Percentiles rank a stretch among this genome's conserved stretches.
phyloP scores from a whole-genome alignment of 2,888 invertebrate species.

The Drosophila glabriapex region DNA sequence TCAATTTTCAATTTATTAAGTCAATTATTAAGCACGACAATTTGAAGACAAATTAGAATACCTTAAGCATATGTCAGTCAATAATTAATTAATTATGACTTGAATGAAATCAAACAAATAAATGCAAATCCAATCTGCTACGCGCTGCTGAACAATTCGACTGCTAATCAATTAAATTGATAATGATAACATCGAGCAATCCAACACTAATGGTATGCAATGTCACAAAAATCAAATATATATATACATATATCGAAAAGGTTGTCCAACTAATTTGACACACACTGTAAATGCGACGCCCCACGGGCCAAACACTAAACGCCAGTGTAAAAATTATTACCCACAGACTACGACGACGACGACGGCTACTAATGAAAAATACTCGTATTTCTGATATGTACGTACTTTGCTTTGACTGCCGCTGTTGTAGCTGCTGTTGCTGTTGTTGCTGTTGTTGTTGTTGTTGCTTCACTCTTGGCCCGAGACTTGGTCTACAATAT shows the following conservation, averaged over 20 bases:
- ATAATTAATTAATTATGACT: neutral
- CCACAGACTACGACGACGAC: conserved; percentile 41
- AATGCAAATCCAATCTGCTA: neutral
- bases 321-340: conserved; percentile 64
- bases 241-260: neutral
- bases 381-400: conserved; percentile 64
- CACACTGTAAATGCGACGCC: conserved; percentile 59
- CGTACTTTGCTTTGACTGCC: conserved; percentile 73
- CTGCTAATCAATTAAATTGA: conserved; percentile 17
- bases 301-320: conserved; percentile 51
- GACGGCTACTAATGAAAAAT: conserved; percentile 71
- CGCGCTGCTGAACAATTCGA: conserved; percentile 12
- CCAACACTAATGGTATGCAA: neutral
- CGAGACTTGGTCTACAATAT: conserved; percentile 51
- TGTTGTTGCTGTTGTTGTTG: conserved; percentile 1
- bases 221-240: conserved; percentile 1
- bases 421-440: conserved; percentile 24
- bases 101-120: conserved; percentile 3
- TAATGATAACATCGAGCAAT: conserved; percentile 30
- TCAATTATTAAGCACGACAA: neutral
- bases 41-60: neutral
- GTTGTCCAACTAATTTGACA: conserved; percentile 44
- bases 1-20: neutral
- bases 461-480: conserved; percentile 57
- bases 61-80: neutral